Evolutionary conservation across 2,888 invertebrate species (phyloP).

Genomic region (Lasius fuliginosus): DNA sequence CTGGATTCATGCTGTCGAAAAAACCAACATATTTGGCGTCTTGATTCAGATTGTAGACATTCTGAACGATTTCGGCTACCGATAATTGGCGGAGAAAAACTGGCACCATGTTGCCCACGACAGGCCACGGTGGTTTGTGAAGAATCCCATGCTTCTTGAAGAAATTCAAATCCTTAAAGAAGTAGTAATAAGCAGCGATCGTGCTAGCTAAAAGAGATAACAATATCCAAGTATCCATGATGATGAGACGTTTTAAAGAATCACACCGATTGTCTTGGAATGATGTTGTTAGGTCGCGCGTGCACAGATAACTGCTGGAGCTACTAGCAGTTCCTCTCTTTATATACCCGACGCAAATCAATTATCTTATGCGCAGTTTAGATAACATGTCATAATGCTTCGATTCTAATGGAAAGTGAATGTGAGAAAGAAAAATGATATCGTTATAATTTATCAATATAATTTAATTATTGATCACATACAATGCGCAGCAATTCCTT

Average conservation of each 20-base stretch:
- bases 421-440: neutral
- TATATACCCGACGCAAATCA: neutral
- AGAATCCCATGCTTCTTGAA: constrained; percentile 64
- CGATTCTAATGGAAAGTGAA: neutral
- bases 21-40: constrained; percentile 78
- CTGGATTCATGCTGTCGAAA: constrained; percentile 71
- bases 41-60: constrained; percentile 64
- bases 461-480: neutral
- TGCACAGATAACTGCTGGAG: neutral
- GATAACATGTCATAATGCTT: neutral
- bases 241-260: neutral
- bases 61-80: constrained; percentile 56
- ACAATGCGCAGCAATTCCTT: too few species aligned
- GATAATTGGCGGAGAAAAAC: constrained; percentile 57
- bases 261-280: neutral
- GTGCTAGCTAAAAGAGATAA: neutral
- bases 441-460: neutral
- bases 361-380: neutral
- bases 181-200: constrained; percentile 30
- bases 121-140: constrained; percentile 62
- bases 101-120: constrained; percentile 71
- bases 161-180: neutral
- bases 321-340: neutral
- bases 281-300: neutral
- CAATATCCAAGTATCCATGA: constrained; percentile 34